Evolutionary conservation across 1,140 invertebrate genomes (phyloP).

Genomic region (Arctopsyche grandis): DNA sequence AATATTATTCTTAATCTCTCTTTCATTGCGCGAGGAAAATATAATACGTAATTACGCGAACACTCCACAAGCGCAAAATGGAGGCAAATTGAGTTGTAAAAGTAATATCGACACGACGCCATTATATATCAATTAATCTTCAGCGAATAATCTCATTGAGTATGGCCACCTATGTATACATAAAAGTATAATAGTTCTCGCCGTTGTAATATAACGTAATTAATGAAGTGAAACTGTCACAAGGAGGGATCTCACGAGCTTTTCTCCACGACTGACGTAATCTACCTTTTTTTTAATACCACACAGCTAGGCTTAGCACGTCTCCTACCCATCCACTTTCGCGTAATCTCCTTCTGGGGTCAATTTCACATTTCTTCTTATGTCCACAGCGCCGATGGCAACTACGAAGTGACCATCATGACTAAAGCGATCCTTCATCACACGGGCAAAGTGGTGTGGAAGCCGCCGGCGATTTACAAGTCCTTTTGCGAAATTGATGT

Average conservation of each 20-base stretch:
- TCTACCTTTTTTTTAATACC: conserved; percentile 25
- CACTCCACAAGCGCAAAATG: too few species aligned
- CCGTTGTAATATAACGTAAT: conserved; percentile 17
- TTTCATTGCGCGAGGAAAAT: too few species aligned
- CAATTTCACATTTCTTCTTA: conserved; percentile 30
- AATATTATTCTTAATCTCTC: too few species aligned
- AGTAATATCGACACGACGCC: too few species aligned
- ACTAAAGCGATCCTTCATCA: conserved; percentile 93
- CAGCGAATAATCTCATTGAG: too few species aligned
- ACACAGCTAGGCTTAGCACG: conserved; percentile 1
- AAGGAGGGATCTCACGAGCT: conserved; percentile 8
- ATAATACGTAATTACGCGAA: too few species aligned
- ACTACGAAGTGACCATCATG: conserved; percentile 98
- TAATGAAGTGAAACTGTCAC: conserved; percentile 29
- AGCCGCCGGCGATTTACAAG: conserved; percentile 98
- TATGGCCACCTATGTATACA: too few species aligned
- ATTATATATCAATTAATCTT: too few species aligned
- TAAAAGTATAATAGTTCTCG: too few species aligned
- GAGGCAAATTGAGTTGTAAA: too few species aligned
- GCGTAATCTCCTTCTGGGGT: neutral
- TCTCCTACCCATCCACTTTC: neutral
- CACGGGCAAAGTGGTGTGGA: conserved; percentile 95
- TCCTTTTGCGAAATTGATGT: conserved; percentile 98
- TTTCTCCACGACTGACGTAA: conserved; percentile 14
- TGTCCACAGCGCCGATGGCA: conserved; percentile 90